Percentiles rank a stretch among this genome's conserved stretches.
phyloP scores from a whole-genome alignment of 2,888 invertebrate species.

The Shargacucullia verbasci region DNA sequence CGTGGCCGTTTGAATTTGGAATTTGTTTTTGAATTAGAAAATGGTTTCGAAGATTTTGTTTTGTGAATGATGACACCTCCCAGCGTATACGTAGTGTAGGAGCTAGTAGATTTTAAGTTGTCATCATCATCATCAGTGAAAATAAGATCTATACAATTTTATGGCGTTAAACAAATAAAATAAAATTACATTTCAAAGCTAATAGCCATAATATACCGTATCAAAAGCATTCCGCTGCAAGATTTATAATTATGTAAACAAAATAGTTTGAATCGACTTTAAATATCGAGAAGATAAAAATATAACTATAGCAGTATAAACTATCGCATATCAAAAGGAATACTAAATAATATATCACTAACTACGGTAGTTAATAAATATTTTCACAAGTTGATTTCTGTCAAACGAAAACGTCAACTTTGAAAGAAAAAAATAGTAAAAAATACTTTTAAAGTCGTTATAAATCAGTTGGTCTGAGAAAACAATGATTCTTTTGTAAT shows the following conservation, averaged over 20 bases:
- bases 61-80: conserved; percentile 1
- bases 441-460: conserved; percentile 65
- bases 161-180: conserved; percentile 34
- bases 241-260: conserved; percentile 45
- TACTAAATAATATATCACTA: conserved; percentile 49
- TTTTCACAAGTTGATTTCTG: conserved; percentile 62
- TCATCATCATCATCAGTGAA: conserved; percentile 5
- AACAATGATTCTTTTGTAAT: conserved; percentile 88
- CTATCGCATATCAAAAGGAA: conserved; percentile 57
- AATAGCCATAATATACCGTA: conserved; percentile 23
- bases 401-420: conserved; percentile 58
- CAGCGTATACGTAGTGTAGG: not conserved
- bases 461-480: conserved; percentile 84
- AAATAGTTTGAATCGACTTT: conserved; percentile 52
- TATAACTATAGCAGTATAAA: conserved; percentile 42
- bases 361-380: conserved; percentile 60
- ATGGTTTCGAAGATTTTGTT: conserved; percentile 21
- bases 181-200: conserved; percentile 14
- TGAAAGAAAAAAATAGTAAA: conserved; percentile 51
- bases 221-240: conserved; percentile 54
- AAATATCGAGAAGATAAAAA: conserved; percentile 41
- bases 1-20: conserved; percentile 28
- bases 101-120: not conserved
- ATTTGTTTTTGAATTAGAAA: conserved; percentile 39
- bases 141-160: conserved; percentile 6